These are phyloP conservation scores for Phylloscopus collybita DNA, from an alignment of 2,797 vertebrate species.

Conservation along the genomic window DNA sequence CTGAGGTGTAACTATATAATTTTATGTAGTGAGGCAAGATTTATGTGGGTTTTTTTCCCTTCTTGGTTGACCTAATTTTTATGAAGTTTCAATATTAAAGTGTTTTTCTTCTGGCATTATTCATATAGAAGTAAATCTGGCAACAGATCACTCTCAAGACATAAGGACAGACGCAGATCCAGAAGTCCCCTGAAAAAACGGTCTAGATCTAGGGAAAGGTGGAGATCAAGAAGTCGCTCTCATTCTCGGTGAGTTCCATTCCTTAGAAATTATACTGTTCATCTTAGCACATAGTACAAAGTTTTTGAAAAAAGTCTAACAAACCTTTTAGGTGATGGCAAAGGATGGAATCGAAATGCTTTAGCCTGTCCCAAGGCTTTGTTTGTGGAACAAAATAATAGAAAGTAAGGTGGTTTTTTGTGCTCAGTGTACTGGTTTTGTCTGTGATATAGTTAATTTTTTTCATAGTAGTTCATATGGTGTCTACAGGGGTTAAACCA, in stretches of 20 bases:
- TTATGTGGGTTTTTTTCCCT: neutral
- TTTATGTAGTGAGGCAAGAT: neutral
- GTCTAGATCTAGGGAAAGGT: conserved; percentile 86
- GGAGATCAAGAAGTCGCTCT: conserved; percentile 83
- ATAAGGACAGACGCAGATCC: conserved; percentile 80
- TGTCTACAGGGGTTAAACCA: neutral
- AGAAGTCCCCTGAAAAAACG: conserved; percentile 83
- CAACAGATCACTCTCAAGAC: conserved; percentile 79
- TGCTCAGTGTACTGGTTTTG: neutral
- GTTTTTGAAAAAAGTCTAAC: neutral
- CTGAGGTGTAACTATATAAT: neutral
- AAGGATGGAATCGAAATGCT: neutral
- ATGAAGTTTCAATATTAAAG: neutral
- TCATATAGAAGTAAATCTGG: conserved; percentile 79
- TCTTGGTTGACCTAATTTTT: neutral
- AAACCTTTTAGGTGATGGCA: neutral
- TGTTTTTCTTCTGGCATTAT: conserved; percentile 27
- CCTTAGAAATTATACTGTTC: neutral
- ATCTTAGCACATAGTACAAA: neutral
- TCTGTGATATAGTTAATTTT: neutral
- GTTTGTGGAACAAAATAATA: neutral
- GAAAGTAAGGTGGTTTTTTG: neutral
- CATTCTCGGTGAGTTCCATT: conserved; percentile 80
- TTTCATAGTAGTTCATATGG: neutral
- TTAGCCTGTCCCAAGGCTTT: neutral